Evolutionary conservation across 1,140 invertebrate genomes (phyloP).

Genomic region (Aphis gossypii): DNA sequence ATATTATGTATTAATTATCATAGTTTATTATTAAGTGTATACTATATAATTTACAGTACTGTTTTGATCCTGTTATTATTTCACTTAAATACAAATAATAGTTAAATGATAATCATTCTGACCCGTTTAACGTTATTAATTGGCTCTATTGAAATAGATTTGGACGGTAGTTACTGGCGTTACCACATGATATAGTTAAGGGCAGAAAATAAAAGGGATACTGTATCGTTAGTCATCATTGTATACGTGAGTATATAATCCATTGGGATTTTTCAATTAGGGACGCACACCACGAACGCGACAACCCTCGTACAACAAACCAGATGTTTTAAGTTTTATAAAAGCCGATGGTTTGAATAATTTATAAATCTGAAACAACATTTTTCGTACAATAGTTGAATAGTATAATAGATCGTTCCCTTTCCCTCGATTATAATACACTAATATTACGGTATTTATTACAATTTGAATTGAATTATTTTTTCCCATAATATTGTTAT

Average conservation of each 20-base stretch:
- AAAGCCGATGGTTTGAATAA: slow-evolving; percentile 51
- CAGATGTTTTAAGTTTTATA: slow-evolving; percentile 56
- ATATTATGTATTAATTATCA: background rate
- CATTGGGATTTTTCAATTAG: slow-evolving; percentile 57
- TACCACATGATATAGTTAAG: slow-evolving; percentile 26
- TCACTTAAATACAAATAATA: slow-evolving; percentile 4
- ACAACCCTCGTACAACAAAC: slow-evolving; percentile 44
- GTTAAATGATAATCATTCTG: background rate
- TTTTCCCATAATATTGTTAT: background rate
- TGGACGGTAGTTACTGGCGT: slow-evolving; percentile 29
- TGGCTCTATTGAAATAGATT: slow-evolving; percentile 39
- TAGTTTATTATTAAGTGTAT: background rate
- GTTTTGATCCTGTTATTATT: background rate
- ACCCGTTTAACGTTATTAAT: slow-evolving; percentile 22
- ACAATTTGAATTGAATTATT: background rate
- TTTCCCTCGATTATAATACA: background rate
- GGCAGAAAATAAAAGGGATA: slow-evolving; percentile 50
- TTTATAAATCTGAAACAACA: slow-evolving; percentile 34
- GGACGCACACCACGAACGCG: slow-evolving; percentile 40
- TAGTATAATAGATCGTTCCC: background rate
- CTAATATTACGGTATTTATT: background rate
- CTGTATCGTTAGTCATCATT: slow-evolving; percentile 52
- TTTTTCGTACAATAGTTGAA: background rate
- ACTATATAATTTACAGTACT: background rate
- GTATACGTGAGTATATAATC: slow-evolving; percentile 25